A percentile compares a stretch with the other conserved stretches of the same genome.
phyloP scores from a whole-genome alignment of 1,140 invertebrate species.

The Brachionus koreanus region DNA sequence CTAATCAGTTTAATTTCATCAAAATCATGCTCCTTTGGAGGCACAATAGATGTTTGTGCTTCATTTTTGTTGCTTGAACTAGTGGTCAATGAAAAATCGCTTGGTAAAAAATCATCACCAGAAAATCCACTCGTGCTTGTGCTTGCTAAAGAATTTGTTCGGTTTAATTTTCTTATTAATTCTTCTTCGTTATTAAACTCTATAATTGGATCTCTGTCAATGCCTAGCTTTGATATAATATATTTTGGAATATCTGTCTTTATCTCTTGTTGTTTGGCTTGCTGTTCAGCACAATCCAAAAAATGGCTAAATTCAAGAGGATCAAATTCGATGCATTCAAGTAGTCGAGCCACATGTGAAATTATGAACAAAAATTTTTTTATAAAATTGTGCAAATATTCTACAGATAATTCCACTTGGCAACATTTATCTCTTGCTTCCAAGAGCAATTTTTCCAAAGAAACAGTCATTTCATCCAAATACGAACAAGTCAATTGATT shows the following conservation, averaged over 20 bases:
- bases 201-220: slow-evolving; percentile 86
- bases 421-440: slow-evolving; percentile 62
- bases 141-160: not conserved
- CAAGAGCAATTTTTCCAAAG: slow-evolving; percentile 78
- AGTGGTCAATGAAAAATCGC: not conserved
- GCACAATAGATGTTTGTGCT: not conserved
- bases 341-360: slow-evolving; percentile 87
- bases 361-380: slow-evolving; percentile 89
- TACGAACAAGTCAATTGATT: slow-evolving; percentile 87
- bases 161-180: not conserved
- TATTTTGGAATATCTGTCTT: slow-evolving; percentile 86
- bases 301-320: slow-evolving; percentile 97
- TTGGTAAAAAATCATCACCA: not conserved
- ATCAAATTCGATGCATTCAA: slow-evolving; percentile 98
- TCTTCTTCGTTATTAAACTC: slow-evolving; percentile 47
- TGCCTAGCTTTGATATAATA: slow-evolving; percentile 89
- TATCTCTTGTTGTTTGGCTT: slow-evolving; percentile 68
- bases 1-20: slow-evolving; percentile 95
- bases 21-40: slow-evolving; percentile 89
- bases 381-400: slow-evolving; percentile 57
- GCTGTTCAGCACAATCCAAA: slow-evolving; percentile 93
- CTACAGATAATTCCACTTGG: not conserved
- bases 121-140: slow-evolving; percentile 26
- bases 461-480: slow-evolving; percentile 94
- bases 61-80: slow-evolving; percentile 48